Conservation (phyloP, 2,113 vertebrate genomes). For the Gobio gobio region DNA sequence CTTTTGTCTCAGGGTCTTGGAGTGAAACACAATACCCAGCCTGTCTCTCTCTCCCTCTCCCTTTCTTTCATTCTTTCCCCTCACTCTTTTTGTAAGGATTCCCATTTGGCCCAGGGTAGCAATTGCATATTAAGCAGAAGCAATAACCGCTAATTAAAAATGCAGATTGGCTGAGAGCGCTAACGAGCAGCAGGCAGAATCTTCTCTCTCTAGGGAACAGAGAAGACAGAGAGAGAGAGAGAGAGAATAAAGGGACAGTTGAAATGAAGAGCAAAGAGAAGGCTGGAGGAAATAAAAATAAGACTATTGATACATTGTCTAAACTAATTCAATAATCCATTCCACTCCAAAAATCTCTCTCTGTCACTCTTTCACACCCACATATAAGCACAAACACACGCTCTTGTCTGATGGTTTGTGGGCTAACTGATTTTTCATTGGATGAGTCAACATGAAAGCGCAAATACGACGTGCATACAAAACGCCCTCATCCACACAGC, state of each 20-base stretch:
- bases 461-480: constrained; percentile 35
- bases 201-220: constrained; percentile 76
- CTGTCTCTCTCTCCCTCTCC: constrained; percentile 66
- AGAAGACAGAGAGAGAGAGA: constrained; percentile 64
- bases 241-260: constrained; percentile 69
- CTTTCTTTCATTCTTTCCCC: constrained; percentile 53
- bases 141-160: constrained; percentile 87
- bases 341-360: not conserved
- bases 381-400: constrained; percentile 44
- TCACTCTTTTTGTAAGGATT: constrained; percentile 73
- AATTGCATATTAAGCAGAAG: constrained; percentile 86
- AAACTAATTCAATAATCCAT: constrained; percentile 36
- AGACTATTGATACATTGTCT: constrained; percentile 44
- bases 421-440: constrained; percentile 70
- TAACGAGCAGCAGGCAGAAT: constrained; percentile 84
- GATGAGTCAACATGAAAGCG: constrained; percentile 64
- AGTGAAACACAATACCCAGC: constrained; percentile 83
- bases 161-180: constrained; percentile 83
- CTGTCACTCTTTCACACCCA: not conserved
- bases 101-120: constrained; percentile 82
- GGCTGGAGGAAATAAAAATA: constrained; percentile 41
- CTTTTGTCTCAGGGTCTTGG: constrained; percentile 78
- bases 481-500: constrained; percentile 27
- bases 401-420: constrained; percentile 64
- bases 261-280: constrained; percentile 68